Base-by-base conservation (phyloP, 1,140 invertebrate genomes). In the Heliconius melpomene region DNA sequence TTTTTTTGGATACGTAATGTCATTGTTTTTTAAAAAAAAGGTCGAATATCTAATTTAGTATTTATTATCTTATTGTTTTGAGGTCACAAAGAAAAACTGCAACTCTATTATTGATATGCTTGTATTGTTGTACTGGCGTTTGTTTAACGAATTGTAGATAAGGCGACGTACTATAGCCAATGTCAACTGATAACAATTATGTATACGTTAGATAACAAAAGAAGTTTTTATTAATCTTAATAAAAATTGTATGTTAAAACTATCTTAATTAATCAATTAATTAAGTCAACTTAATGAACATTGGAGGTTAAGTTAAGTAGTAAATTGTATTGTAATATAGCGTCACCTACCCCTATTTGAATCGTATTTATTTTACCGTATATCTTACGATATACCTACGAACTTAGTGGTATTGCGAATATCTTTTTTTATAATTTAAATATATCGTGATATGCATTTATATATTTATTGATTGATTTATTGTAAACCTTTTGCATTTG, bases 131-230 rank as follows among this genome's bases (percentile, higher is more conserved):
- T 66, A 5, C 60, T 29, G 60, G 18, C 13, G 23, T 66, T 26
- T 66, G 60, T 66, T 66, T 60, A 60, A 26, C 11, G 57, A 57
- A 57, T 57, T n/a, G 54, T 11, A 60, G 60, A 66, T 66, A 29
- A 26, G 13, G 11, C 60, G 23, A 66, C 9, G 60, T 29, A 66
- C 26, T 29, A 66, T 29, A n/a, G 23, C 60, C 60, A 66, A 66
- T 66, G 60, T 66, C 60, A 66, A 66, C 60, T 66, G 60, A 66
- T 66, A 66, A 66, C 26, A 29, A 13, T 66, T 26, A 66, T 66
- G 23, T 66, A 66, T 29, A 66, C 3, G 23, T 26, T 66, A 29
- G 60, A 66, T 66, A 66, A 66, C n/a, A 46, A 23, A 29, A 74
- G 2, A 74, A 8, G 40, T 74, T 74, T 74, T 50, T 74, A 29